A percentile compares a stretch with the other conserved stretches of the same genome.
phyloP scores from a whole-genome alignment of 2,797 vertebrate genomes.

The Ataeniobius toweri region DNA sequence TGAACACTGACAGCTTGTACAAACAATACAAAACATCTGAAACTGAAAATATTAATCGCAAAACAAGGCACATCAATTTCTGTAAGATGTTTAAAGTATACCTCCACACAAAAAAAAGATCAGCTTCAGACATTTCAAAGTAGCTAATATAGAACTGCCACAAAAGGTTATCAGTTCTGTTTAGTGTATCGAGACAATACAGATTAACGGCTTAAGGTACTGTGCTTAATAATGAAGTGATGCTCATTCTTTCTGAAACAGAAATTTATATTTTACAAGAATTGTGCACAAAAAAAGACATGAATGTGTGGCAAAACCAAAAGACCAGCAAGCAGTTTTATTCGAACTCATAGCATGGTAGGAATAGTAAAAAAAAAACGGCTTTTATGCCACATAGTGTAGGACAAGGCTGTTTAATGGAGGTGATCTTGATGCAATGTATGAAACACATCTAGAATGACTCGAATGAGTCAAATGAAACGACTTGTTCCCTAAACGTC shows the following conservation, averaged over 20 bases:
- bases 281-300: slow-evolving; percentile 48
- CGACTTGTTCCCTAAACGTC: not conserved
- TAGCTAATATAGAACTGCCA: slow-evolving; percentile 32
- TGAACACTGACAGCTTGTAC: slow-evolving; percentile 45
- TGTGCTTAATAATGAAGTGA: slow-evolving; percentile 45
- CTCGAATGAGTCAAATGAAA: not conserved
- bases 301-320: slow-evolving; percentile 23
- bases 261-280: slow-evolving; percentile 38
- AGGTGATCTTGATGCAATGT: slow-evolving; percentile 50
- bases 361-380: not conserved
- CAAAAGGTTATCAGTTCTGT: slow-evolving; percentile 29
- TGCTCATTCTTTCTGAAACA: slow-evolving; percentile 53
- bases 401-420: slow-evolving; percentile 16
- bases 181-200: slow-evolving; percentile 53
- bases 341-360: slow-evolving; percentile 16
- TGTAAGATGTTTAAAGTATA: slow-evolving; percentile 58
- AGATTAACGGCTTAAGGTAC: slow-evolving; percentile 33
- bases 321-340: slow-evolving; percentile 22
- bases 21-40: slow-evolving; percentile 57
- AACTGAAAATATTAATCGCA: slow-evolving; percentile 59
- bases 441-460: slow-evolving; percentile 20
- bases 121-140: slow-evolving; percentile 41
- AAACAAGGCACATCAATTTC: slow-evolving; percentile 74
- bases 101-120: slow-evolving; percentile 40
- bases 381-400: slow-evolving; percentile 17